These are phyloP conservation scores for Cinclus mexicanus DNA, from an alignment of 2,113 vertebrate species.

Conservation along the genomic window DNA sequence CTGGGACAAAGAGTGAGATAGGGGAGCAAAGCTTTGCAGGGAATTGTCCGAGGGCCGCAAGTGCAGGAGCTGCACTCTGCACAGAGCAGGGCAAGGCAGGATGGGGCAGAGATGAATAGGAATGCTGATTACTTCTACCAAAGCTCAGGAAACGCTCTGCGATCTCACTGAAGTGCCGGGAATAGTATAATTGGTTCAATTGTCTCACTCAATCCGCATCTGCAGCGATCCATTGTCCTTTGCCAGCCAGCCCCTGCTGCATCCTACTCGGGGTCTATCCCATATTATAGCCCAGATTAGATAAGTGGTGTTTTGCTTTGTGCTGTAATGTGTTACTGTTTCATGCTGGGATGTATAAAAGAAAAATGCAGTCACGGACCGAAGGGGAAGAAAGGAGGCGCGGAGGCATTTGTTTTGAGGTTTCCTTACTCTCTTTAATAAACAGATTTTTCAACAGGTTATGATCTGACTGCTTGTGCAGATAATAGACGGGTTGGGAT, in stretches of 20 bases:
- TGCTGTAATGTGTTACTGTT: neutral
- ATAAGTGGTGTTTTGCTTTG: conserved; percentile 31
- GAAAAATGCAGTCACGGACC: neutral
- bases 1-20: neutral
- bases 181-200: conserved; percentile 25
- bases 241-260: neutral
- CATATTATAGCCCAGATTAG: neutral
- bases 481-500: neutral
- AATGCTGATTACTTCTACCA: neutral
- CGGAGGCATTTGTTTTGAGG: neutral
- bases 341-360: neutral
- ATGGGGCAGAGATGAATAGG: neutral
- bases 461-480: neutral
- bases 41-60: neutral
- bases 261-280: neutral
- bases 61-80: neutral
- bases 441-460: conserved; percentile 9
- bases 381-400: neutral
- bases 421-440: neutral
- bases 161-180: neutral
- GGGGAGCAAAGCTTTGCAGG: rapidly evolving
- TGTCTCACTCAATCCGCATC: conserved; percentile 23
- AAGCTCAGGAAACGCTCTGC: conserved; percentile 3
- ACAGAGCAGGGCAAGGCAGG: neutral
- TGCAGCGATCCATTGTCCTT: conserved; percentile 27